A percentile compares a stretch with the other conserved stretches of the same genome.
Conservation (phyloP, 2,113 vertebrate genomes). For the Syngnathus floridae region DNA sequence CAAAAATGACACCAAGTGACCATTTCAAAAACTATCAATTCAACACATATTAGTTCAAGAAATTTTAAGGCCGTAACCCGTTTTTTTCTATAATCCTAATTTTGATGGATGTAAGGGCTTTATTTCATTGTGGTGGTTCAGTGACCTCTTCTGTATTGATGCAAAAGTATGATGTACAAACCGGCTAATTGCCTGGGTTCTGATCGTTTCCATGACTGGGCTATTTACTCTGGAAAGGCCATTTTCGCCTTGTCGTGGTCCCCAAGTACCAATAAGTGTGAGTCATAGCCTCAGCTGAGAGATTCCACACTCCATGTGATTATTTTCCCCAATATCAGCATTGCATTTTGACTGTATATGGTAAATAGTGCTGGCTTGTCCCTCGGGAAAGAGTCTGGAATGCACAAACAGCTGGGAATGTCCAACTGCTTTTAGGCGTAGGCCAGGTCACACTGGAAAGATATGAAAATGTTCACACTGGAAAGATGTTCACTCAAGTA, state of each 20-base stretch:
- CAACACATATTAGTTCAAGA: neutral
- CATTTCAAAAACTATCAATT: neutral
- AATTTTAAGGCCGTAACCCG: neutral
- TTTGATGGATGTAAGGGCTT: slow-evolving; percentile 31
- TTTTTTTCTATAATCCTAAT: slow-evolving; percentile 4
- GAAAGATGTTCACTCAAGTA: neutral
- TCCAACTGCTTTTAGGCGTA: slow-evolving; percentile 22
- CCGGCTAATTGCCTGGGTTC: slow-evolving; percentile 62
- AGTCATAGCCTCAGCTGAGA: slow-evolving; percentile 13
- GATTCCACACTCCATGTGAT: slow-evolving; percentile 5
- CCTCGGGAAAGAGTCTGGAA: slow-evolving; percentile 25
- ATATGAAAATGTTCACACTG: neutral
- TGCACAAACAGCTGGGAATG: slow-evolving; percentile 54
- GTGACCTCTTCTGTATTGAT: slow-evolving; percentile 40
- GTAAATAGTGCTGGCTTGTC: slow-evolving; percentile 8
- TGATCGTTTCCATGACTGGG: slow-evolving; percentile 47
- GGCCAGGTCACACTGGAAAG: slow-evolving; percentile 3
- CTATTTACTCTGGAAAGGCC: slow-evolving; percentile 54
- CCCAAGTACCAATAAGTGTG: slow-evolving; percentile 29
- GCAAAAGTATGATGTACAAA: slow-evolving; percentile 60
- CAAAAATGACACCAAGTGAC: neutral
- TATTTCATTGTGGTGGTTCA: slow-evolving; percentile 45
- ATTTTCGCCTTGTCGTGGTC: slow-evolving; percentile 39
- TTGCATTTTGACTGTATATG: slow-evolving; percentile 1
- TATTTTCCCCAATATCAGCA: slow-evolving; percentile 14